Evolutionary conservation across 2,888 invertebrate species (phyloP), one percentile per base, ranked within the genome.

Genomic region (Eupithecia exiguata): DNA sequence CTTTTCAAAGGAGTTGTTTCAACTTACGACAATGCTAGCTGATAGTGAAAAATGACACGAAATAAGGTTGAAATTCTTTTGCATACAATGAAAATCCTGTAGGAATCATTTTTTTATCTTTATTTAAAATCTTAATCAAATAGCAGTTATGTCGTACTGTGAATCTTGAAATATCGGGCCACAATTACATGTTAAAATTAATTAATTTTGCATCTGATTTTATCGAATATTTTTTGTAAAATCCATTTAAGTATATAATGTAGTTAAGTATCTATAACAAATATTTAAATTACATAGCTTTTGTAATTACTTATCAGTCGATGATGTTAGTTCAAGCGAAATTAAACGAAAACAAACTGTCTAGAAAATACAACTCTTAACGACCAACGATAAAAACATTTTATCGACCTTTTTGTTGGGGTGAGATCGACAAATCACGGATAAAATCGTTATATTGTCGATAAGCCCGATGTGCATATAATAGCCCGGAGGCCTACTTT

Each of bases 1-100:
- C 49, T 73, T 76, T 73, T 61, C 66, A 73, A 73, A 73, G 71
- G 66, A 76, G 61, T 69, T 70, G 74, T 67, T 72, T 71, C 21
- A 43, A 68, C 61, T 58, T 67, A 40, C 61, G 69, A 63, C 66
- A 74, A 58, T 62, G 69, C n/a, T 68, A 49, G 30, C 53, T 61
- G 68, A 71, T 71, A 69, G 58, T 69, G 46, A 58, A 25, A 70
- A 62, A 62, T 35, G 30, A 35, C 18, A 35, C 18, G 21, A 69
- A 72, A 67, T 65, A 46, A 43, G 62, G 61, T 68, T 62, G 38
- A 62, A 18, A 35, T 5, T 35, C 1, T 35, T 35, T 62, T 21
- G 21, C 49, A 21, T 21, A 53, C 10, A 53, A 53, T 21, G 7
- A 1, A 21, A n/a, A 49, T 2, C 12, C 9, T 58, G 14, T 3